Conservation (phyloP, 1,140 invertebrate genomes). For the Harlomillsia oculata region DNA sequence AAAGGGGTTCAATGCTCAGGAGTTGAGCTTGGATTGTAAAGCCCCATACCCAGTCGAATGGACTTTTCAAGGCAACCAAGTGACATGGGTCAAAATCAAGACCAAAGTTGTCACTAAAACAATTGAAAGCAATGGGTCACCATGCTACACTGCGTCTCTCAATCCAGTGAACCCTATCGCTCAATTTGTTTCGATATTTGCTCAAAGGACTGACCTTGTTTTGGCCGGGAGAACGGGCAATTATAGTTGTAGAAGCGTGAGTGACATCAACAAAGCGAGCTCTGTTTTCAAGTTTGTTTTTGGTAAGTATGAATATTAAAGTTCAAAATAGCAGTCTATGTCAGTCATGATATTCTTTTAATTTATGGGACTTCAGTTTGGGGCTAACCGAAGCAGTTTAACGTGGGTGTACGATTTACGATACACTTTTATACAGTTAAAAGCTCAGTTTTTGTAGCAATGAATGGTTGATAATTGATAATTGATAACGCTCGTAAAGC, state of each 20-base stretch:
- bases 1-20: background rate
- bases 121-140: background rate
- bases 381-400: no score
- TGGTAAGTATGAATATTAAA: background rate
- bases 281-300: constrained; percentile 1
- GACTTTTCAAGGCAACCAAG: background rate
- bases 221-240: constrained; percentile 1
- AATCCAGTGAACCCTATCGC: background rate
- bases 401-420: no score
- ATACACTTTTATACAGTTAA: no score
- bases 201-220: no score
- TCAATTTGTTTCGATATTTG: background rate
- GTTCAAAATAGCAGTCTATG: no score
- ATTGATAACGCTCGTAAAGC: no score
- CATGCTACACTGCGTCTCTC: background rate
- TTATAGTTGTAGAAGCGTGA: constrained; percentile 1
- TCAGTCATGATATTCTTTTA: no score
- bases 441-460: no score
- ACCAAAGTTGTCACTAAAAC: background rate
- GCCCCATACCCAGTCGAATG: constrained; percentile 1
- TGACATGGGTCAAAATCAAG: constrained; percentile 4
- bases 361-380: no score
- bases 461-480: no score
- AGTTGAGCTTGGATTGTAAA: constrained; percentile 5
- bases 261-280: background rate